Percentiles rank a stretch among this genome's conserved stretches.
Conservation (phyloP, 1,140 invertebrate species). For the Danaus plexippus region DNA sequence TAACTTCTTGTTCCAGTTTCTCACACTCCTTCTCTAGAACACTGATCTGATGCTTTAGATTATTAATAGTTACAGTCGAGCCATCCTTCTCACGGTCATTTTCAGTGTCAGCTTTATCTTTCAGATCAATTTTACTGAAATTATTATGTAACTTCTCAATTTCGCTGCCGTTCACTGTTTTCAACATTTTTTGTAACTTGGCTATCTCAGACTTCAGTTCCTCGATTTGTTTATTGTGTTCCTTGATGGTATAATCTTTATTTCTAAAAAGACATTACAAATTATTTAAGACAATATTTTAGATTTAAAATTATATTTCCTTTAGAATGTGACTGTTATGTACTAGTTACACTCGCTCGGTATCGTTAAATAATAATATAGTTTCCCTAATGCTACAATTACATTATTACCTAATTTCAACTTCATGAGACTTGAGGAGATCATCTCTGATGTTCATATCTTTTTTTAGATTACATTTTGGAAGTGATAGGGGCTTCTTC, state of each 20-base stretch:
- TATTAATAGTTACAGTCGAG: slow-evolving; percentile 22
- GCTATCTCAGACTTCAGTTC: slow-evolving; percentile 55
- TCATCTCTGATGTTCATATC: slow-evolving; percentile 35
- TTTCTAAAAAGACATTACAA: slow-evolving; percentile 37
- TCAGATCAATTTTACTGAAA: slow-evolving; percentile 29
- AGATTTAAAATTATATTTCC: too few species aligned
- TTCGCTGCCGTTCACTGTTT: slow-evolving; percentile 24
- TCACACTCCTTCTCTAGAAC: slow-evolving; percentile 49
- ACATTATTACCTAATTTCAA: slow-evolving; percentile 51
- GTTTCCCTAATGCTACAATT: slow-evolving; percentile 1
- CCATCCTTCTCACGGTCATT: slow-evolving; percentile 15
- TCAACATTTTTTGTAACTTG: slow-evolving; percentile 38
- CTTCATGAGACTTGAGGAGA: slow-evolving; percentile 54
- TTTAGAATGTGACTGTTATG: too few species aligned
- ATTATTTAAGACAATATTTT: too few species aligned
- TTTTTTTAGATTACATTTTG: slow-evolving; percentile 29
- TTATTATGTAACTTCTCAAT: slow-evolving; percentile 32
- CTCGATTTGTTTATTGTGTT: slow-evolving; percentile 61
- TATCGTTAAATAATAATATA: too few species aligned
- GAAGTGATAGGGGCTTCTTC: slow-evolving; percentile 27
- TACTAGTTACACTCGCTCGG: too few species aligned
- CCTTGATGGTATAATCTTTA: slow-evolving; percentile 55
- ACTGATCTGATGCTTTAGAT: slow-evolving; percentile 36
- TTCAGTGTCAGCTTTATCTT: slow-evolving; percentile 22
- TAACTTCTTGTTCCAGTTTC: slow-evolving; percentile 53